These are phyloP conservation scores for Apostichopus japonicus DNA, from an alignment of 35 echinoderm and acorn worm genomes.

Conservation along the genomic window DNA sequence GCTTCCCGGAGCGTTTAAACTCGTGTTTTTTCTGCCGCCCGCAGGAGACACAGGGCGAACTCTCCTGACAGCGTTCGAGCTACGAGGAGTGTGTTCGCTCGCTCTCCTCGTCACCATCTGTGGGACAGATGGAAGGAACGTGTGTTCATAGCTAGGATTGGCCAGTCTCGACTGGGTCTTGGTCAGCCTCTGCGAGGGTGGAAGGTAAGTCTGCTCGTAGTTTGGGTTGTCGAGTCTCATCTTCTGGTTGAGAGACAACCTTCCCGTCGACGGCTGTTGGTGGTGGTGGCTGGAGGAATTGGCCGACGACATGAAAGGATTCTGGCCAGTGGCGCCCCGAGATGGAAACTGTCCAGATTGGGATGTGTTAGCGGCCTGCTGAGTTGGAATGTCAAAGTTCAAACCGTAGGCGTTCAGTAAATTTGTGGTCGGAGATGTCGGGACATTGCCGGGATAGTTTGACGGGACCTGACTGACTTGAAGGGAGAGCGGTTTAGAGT, in stretches of 20 bases:
- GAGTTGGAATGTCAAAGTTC: background rate
- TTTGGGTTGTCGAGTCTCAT: background rate
- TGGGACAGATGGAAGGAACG: constrained; percentile 8
- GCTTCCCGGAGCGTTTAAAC: background rate
- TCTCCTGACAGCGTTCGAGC: background rate
- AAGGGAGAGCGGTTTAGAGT: background rate
- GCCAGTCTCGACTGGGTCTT: background rate
- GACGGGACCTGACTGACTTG: background rate
- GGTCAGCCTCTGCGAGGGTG: background rate
- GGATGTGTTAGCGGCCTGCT: background rate
- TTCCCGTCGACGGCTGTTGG: background rate
- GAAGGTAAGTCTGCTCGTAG: background rate
- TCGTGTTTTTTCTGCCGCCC: background rate
- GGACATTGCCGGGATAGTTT: background rate
- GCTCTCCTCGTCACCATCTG: background rate
- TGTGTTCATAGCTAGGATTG: constrained; percentile 51
- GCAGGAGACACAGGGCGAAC: background rate
- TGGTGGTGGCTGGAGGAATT: background rate
- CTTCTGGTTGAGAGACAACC: background rate
- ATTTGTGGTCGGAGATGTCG: background rate
- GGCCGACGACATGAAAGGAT: no score
- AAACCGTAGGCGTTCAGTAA: constrained; percentile 23
- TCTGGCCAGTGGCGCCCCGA: background rate
- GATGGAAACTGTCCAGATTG: background rate
- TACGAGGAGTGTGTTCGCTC: background rate